Conservation (phyloP, 2,113 vertebrate genomes). For the Spheniscus mendiculus region DNA sequence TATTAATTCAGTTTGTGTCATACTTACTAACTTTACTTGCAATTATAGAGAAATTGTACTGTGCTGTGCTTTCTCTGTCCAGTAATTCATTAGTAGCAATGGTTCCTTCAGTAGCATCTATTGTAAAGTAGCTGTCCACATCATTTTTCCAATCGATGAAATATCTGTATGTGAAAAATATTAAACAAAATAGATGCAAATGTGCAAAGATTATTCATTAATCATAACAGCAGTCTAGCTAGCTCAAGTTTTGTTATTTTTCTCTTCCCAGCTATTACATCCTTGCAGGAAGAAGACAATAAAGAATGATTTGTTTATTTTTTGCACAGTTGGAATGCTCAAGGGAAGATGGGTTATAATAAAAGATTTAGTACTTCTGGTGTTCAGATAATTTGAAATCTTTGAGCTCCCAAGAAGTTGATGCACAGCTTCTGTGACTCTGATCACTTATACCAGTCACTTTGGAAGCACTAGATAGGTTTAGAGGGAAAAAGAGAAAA, state of each 20-base stretch:
- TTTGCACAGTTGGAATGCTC: slow-evolving; percentile 43
- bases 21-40: slow-evolving; percentile 99
- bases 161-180: slow-evolving; percentile 80
- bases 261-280: slow-evolving; percentile 22
- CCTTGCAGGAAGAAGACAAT: slow-evolving; percentile 60
- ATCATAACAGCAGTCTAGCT: slow-evolving; percentile 38
- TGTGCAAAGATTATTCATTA: slow-evolving; percentile 43
- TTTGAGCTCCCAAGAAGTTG: slow-evolving; percentile 29
- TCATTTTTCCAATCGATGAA: slow-evolving; percentile 95
- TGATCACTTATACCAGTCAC: not conserved
- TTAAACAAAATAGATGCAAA: slow-evolving; percentile 61
- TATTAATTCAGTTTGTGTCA: slow-evolving; percentile 45
- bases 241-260: slow-evolving; percentile 47
- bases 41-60: slow-evolving; percentile 94
- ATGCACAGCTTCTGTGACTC: slow-evolving; percentile 18
- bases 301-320: slow-evolving; percentile 61
- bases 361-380: slow-evolving; percentile 60
- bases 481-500: not conserved
- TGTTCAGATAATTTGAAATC: slow-evolving; percentile 60
- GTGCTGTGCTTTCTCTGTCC: slow-evolving; percentile 90
- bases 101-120: slow-evolving; percentile 92
- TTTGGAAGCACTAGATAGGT: not conserved
- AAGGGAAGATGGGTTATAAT: slow-evolving; percentile 59
- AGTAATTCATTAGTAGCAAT: slow-evolving; percentile 92
- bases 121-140: slow-evolving; percentile 91